Evolutionary conservation across 2,888 invertebrate species (phyloP).

Genomic region (Orchesella flavescens): DNA sequence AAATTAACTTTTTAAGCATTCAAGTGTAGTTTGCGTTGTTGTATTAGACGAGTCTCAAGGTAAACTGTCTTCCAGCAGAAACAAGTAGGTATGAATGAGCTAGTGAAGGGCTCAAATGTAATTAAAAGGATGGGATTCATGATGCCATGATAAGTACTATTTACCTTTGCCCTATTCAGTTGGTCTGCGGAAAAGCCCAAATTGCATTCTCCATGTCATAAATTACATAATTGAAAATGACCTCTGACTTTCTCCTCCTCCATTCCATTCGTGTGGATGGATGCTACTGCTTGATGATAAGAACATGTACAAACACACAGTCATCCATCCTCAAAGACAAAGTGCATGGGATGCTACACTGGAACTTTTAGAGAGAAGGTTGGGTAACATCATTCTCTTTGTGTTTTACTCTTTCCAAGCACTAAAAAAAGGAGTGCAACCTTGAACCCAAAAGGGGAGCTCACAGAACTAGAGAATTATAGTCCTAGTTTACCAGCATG

Average conservation of each 20-base stretch:
- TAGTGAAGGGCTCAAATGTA: neutral
- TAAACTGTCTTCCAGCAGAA: too few relatives aligned
- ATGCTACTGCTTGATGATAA: too few relatives aligned
- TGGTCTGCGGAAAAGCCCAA: neutral
- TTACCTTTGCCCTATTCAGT: too few relatives aligned
- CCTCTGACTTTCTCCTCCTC: slow-evolving; percentile 2
- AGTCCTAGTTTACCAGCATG: neutral
- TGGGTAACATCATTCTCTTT: neutral
- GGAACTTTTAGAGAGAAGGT: neutral
- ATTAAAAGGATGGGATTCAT: neutral
- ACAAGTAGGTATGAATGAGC: too few relatives aligned
- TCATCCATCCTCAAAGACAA: too few relatives aligned
- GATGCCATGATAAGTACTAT: neutral
- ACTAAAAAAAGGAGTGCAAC: slow-evolving; percentile 10
- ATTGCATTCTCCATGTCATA: neutral
- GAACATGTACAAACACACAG: too few relatives aligned
- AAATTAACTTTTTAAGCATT: neutral
- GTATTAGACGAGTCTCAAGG: too few relatives aligned
- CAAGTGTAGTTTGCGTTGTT: neutral
- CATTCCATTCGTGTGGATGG: neutral
- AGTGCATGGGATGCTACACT: neutral
- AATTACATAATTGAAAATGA: slow-evolving; percentile 1
- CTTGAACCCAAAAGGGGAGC: slow-evolving; percentile 30
- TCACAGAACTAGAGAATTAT: neutral
- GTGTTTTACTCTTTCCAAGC: neutral